Base-by-base conservation (phyloP, 2,113 vertebrate genomes). In the Perca fluviatilis region DNA sequence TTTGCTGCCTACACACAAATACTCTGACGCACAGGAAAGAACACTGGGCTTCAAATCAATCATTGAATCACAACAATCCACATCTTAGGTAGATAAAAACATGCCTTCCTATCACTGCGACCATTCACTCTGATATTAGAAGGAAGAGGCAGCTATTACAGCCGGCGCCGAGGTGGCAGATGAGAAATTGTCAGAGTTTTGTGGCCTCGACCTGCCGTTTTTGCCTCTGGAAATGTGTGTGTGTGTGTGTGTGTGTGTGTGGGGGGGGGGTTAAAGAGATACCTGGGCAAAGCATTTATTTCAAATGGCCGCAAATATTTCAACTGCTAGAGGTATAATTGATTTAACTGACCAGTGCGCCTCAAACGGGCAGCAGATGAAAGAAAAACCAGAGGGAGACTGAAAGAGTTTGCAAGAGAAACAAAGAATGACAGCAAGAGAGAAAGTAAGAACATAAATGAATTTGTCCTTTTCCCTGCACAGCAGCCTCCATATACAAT, bases 21-120 rank as follows among this genome's bases (percentile, higher is more conserved):
- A 74, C 21, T 61, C 61, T 85, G 86, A 83, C 74, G 79, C 77
- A 80, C 43, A 47, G 56, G 58, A 70, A 77, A 74, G 50, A 86
- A 84, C 74, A 61, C 54, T 54, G 70, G 72, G 66, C 70, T 87
- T 88, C 67, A 74, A 85, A 89, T 86, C 86, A 87, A 83, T 88
- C 91, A 83, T 68, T 79, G 84, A 84, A 89, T 90, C 67, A 82
- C 84, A 86, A 73, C 88, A 80, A 77, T 87, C 65, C 80, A 87
- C 27, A 57, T 75, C 69, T 81, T 58, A 53, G 88, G 54, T 46
- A 66, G 57, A 88, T 80, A 77, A 86, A 87, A 83, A 77, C 88
- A 79, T 73, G 83, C 60, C 75, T 83, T 87, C 78, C 72, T 82
- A 47, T 87, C 71, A 81, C 21, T 27, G 61, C 30, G 5, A n/a